A percentile compares a stretch with the other conserved stretches of the same genome.
Conservation (phyloP, 2,888 invertebrate genomes). For the Sacculina carcini region DNA sequence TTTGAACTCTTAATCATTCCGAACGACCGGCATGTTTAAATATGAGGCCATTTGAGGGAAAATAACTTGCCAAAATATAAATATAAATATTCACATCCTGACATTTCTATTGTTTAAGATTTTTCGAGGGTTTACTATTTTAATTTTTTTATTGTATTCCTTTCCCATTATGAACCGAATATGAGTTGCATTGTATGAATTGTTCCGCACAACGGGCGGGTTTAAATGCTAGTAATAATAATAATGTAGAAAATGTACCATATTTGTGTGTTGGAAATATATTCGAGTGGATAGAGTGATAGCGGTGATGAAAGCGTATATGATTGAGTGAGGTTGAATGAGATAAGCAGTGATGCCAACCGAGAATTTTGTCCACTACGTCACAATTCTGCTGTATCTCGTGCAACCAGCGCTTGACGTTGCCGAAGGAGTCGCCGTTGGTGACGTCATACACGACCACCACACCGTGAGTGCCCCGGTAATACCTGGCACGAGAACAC, state of each 20-base stretch:
- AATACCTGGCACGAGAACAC: conserved; percentile 34
- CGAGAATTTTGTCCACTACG: conserved; percentile 89
- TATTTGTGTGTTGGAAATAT: not conserved
- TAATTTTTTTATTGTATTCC: too few species aligned
- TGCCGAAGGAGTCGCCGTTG: conserved; percentile 94
- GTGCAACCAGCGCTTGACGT: conserved; percentile 94
- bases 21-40: too few species aligned
- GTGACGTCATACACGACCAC: conserved; percentile 99
- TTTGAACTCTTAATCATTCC: too few species aligned
- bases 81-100: too few species aligned
- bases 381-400: conserved; percentile 99
- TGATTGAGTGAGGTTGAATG: not conserved
- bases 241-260: not conserved
- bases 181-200: too few species aligned
- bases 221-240: not conserved
- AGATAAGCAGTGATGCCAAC: too few species aligned
- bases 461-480: conserved; percentile 95
- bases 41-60: too few species aligned
- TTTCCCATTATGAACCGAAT: too few species aligned
- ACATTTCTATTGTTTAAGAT: too few species aligned
- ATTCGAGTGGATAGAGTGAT: not conserved
- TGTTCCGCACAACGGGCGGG: too few species aligned
- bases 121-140: too few species aligned
- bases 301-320: not conserved
- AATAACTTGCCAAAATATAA: too few species aligned